These are phyloP conservation scores for Amia ocellicauda DNA, from an alignment of 2,113 vertebrate species.

Conservation along the genomic window DNA sequence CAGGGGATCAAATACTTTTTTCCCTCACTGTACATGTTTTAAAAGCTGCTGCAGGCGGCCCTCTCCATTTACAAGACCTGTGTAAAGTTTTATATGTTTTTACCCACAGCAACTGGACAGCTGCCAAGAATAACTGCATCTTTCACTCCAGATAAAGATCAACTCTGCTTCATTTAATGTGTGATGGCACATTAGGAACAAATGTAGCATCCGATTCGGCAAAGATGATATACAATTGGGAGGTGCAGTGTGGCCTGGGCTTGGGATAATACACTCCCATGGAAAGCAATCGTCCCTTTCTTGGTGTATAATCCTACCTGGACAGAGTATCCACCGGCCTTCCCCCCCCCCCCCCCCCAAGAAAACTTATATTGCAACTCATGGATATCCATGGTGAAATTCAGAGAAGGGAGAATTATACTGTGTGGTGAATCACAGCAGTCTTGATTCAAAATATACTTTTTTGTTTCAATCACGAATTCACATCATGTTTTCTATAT, in stretches of 20 bases:
- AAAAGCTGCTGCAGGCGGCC: constrained; percentile 5
- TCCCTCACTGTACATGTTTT: too few species aligned
- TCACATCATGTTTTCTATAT: too few species aligned
- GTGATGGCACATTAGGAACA: constrained; percentile 63
- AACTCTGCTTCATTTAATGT: constrained; percentile 66
- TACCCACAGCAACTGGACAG: constrained; percentile 40
- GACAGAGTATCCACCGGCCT: background rate
- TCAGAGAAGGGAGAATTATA: too few species aligned
- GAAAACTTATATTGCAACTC: background rate
- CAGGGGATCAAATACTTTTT: too few species aligned
- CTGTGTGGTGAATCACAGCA: too few species aligned
- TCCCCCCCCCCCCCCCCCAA: too few species aligned
- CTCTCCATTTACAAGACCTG: background rate
- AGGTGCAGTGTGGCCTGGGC: background rate
- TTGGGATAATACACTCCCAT: background rate
- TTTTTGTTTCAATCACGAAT: too few species aligned
- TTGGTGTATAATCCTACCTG: background rate
- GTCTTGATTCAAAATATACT: too few species aligned
- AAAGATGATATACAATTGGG: constrained; percentile 43
- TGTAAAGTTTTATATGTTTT: constrained; percentile 2
- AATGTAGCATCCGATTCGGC: constrained; percentile 62
- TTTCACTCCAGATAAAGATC: constrained; percentile 65
- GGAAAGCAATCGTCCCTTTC: background rate
- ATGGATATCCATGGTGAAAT: background rate
- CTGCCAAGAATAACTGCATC: constrained; percentile 60